Evolutionary conservation across 2,113 vertebrate genomes (phyloP).

Genomic region (Clupea harengus): DNA sequence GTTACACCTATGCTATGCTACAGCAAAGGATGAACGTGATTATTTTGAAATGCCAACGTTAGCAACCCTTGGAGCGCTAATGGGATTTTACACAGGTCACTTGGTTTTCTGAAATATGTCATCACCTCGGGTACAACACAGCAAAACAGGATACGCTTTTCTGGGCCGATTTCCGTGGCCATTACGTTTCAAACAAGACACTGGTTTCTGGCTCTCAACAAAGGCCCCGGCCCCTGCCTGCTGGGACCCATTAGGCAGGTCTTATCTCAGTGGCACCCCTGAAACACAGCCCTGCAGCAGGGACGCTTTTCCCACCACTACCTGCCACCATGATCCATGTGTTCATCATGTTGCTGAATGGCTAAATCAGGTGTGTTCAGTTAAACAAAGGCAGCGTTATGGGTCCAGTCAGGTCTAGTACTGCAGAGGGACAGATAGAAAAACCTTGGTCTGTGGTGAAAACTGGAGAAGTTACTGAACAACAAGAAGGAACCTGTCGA

Average conservation of each 20-base stretch:
- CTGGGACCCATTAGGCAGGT: not conserved
- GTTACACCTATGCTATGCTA: not conserved
- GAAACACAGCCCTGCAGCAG: not conserved
- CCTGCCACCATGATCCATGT: not conserved
- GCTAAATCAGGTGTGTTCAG: not conserved
- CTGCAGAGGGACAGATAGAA: not conserved
- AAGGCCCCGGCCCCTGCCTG: not conserved
- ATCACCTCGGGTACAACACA: slow-evolving; percentile 25
- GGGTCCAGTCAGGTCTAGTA: not conserved
- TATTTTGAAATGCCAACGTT: not conserved
- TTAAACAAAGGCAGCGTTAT: not conserved
- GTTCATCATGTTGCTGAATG: not conserved
- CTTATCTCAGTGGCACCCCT: not conserved
- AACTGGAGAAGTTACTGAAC: not conserved
- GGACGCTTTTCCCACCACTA: not conserved
- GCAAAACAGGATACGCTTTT: slow-evolving; percentile 44
- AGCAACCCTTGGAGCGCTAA: not conserved
- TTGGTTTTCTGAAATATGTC: slow-evolving; percentile 16
- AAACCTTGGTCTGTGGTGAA: not conserved
- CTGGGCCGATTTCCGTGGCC: slow-evolving; percentile 30
- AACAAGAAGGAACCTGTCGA: not conserved
- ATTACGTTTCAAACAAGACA: slow-evolving; percentile 16
- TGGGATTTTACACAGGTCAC: not conserved
- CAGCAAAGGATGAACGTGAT: not conserved
- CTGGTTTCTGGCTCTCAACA: slow-evolving; percentile 14